phyloP scores from a whole-genome alignment of 1,140 invertebrate genomes.

The Conus ventricosus region DNA sequence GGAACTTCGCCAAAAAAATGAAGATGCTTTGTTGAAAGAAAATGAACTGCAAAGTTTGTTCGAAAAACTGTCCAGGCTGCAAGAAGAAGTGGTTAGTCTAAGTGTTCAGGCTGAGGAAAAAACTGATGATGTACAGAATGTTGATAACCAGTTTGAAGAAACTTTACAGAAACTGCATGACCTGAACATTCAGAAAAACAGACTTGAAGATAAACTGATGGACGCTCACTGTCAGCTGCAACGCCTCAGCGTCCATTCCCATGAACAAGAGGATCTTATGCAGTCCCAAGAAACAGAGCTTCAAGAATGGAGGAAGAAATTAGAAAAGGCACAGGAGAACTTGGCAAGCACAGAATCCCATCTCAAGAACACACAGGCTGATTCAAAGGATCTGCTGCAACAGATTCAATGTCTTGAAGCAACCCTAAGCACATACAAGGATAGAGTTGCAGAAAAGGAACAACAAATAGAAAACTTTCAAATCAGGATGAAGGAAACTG shows the following conservation, averaged over 20 bases:
- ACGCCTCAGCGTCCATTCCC: background rate
- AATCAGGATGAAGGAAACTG: background rate
- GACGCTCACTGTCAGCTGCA: slow-evolving; percentile 15
- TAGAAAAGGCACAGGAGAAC: background rate
- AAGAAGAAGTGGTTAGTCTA: slow-evolving; percentile 4
- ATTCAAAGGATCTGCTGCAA: background rate
- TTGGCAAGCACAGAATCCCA: slow-evolving; percentile 27
- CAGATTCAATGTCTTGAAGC: slow-evolving; percentile 11
- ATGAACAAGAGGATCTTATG: slow-evolving; percentile 32
- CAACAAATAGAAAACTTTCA: background rate
- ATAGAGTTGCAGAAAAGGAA: background rate
- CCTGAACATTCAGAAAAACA: background rate
- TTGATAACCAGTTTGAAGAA: slow-evolving; percentile 30
- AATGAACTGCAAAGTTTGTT: slow-evolving; percentile 26
- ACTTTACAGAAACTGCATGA: slow-evolving; percentile 8
- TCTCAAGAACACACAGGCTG: background rate
- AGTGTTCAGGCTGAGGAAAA: slow-evolving; percentile 27
- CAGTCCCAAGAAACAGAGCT: slow-evolving; percentile 30
- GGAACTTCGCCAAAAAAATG: background rate
- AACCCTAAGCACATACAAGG: background rate
- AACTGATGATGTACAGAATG: slow-evolving; percentile 33
- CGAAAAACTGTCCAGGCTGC: slow-evolving; percentile 3
- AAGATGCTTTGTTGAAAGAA: slow-evolving; percentile 19
- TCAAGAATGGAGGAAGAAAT: slow-evolving; percentile 29
- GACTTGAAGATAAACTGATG: slow-evolving; percentile 24